phyloP scores from a whole-genome alignment of 2,888 invertebrate species.

The Macrophya alboannulata region DNA sequence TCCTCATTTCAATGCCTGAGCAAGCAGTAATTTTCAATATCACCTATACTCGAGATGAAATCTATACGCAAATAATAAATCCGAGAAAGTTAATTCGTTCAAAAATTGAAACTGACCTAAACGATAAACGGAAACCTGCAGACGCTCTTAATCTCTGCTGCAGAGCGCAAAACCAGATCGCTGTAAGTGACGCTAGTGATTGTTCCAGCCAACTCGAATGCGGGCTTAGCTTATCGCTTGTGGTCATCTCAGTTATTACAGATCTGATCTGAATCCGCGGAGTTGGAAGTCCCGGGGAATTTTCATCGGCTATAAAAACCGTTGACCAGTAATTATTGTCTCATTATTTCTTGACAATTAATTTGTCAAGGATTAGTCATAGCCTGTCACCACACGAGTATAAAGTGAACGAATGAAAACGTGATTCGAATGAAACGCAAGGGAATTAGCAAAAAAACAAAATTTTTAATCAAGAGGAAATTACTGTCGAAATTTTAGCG shows the following conservation, averaged over 20 bases:
- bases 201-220: background rate
- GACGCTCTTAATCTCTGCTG: background rate
- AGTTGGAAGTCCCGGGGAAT: background rate
- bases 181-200: constrained; percentile 29
- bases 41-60: background rate
- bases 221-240: background rate
- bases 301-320: background rate
- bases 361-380: too few relatives aligned
- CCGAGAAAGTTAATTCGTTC: background rate
- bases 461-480: too few relatives aligned
- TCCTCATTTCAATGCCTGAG: background rate
- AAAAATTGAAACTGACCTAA: background rate
- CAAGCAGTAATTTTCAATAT: background rate
- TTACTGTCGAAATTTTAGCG: background rate
- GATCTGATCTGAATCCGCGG: background rate
- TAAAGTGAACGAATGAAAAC: background rate
- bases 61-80: background rate
- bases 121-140: background rate
- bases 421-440: background rate
- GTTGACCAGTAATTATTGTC: background rate
- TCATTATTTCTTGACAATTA: background rate
- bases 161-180: background rate
- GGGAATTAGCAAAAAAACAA: background rate
- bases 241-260: constrained; percentile 15
- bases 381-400: background rate